Evolutionary conservation across 2,113 vertebrate species (phyloP).

Genomic region (Lepus europaeus): DNA sequence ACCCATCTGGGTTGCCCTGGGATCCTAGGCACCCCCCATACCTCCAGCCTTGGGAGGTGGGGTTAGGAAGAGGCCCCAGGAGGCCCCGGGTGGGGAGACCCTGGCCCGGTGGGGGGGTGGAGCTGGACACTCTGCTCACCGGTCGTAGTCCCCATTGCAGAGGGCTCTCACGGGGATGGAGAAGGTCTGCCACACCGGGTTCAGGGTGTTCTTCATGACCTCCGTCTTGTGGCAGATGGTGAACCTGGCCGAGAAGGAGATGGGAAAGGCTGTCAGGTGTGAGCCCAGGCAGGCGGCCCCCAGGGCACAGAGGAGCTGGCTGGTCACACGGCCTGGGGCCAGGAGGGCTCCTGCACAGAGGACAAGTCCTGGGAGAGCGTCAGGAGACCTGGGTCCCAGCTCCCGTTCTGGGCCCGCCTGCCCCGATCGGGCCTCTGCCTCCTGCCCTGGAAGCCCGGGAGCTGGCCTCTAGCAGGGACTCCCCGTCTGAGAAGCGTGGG

Average conservation of each 20-base stretch:
- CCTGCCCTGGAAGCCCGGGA: background rate
- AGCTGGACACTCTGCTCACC: conserved; percentile 85
- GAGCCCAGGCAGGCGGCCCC: background rate
- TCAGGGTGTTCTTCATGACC: conserved; percentile 93
- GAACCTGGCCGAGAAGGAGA: conserved; percentile 82
- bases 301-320: background rate
- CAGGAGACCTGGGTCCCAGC: background rate
- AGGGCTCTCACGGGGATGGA: conserved; percentile 94
- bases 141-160: conserved; percentile 96
- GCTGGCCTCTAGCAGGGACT: background rate
- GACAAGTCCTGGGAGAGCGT: background rate
- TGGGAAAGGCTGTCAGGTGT: background rate
- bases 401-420: background rate
- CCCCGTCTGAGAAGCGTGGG: background rate
- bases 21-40: background rate
- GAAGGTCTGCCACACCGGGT: conserved; percentile 94
- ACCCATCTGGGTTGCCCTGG: background rate
- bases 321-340: too few relatives aligned
- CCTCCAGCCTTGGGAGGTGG: background rate
- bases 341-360: too few relatives aligned
- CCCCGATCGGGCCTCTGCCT: background rate
- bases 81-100: background rate
- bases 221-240: conserved; percentile 92
- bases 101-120: background rate
- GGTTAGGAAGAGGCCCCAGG: background rate